These are phyloP conservation scores for Kuschelorhynchus macadamiae DNA, from an alignment of 2,888 invertebrate genomes.

Conservation along the genomic window DNA sequence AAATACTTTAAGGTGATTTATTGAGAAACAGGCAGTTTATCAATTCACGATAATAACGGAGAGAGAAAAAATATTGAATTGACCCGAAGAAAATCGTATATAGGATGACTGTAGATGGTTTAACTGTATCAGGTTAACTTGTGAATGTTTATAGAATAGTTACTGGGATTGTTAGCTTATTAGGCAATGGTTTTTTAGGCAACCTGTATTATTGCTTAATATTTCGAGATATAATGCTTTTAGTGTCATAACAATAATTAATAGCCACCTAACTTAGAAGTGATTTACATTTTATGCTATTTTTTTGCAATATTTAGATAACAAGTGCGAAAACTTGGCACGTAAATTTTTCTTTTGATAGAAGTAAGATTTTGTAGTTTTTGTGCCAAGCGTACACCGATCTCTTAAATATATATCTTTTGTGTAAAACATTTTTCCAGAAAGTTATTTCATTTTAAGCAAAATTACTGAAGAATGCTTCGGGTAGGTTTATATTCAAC, in stretches of 20 bases:
- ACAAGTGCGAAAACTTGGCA: slow-evolving; percentile 42
- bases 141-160: slow-evolving; percentile 54
- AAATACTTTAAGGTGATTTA: too few relatives aligned
- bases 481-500: slow-evolving; percentile 39
- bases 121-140: slow-evolving; percentile 30
- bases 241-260: slow-evolving; percentile 50
- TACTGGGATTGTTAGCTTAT: slow-evolving; percentile 56
- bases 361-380: slow-evolving; percentile 16
- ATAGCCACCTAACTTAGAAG: slow-evolving; percentile 44
- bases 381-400: slow-evolving; percentile 45
- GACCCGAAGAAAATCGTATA: too few relatives aligned
- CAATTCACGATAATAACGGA: too few relatives aligned
- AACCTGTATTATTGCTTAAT: slow-evolving; percentile 48
- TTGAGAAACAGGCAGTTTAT: too few relatives aligned
- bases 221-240: slow-evolving; percentile 47
- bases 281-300: slow-evolving; percentile 27
- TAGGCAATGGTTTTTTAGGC: slow-evolving; percentile 50
- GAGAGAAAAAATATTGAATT: too few relatives aligned
- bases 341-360: slow-evolving; percentile 1
- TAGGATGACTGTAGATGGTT: slow-evolving; percentile 31
- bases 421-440: slow-evolving; percentile 12
- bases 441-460: slow-evolving; percentile 24
- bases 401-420: slow-evolving; percentile 28
- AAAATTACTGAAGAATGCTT: slow-evolving; percentile 32
- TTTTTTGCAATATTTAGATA: slow-evolving; percentile 34